These are phyloP conservation scores for Pollenia angustigena DNA, from an alignment of 2,888 invertebrate genomes.

Conservation along the genomic window DNA sequence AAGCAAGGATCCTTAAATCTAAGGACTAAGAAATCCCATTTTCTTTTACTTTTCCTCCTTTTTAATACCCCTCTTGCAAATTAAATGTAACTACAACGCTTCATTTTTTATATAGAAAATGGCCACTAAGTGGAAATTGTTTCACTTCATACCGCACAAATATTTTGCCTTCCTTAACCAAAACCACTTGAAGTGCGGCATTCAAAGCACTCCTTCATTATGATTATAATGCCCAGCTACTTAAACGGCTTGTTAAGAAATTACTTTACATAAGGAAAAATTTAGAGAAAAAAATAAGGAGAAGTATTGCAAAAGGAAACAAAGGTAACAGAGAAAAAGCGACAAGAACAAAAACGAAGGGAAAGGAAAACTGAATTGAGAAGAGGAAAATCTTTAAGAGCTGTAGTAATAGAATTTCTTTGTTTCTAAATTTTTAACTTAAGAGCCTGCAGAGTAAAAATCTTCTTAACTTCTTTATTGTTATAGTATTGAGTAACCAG, in stretches of 20 bases:
- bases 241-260: slow-evolving; percentile 47
- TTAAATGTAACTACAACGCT: no score
- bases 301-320: not conserved
- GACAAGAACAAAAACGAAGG: not conserved
- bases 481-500: not conserved
- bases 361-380: not conserved
- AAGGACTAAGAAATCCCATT: no score
- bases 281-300: not conserved
- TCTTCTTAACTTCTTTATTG: not conserved
- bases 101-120: no score
- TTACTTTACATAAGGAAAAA: slow-evolving; percentile 43
- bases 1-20: not conserved
- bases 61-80: no score
- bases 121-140: no score
- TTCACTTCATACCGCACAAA: no score
- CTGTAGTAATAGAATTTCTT: slow-evolving; percentile 3
- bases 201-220: slow-evolving; percentile 36
- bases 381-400: not conserved
- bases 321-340: not conserved
- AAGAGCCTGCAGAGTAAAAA: slow-evolving; percentile 1
- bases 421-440: slow-evolving; percentile 3
- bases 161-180: not conserved
- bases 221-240: slow-evolving; percentile 45
- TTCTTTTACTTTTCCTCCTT: no score
- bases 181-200: slow-evolving; percentile 15